Base-by-base conservation (phyloP, 2,797 vertebrate species). In the Malacoctenus gilli region DNA sequence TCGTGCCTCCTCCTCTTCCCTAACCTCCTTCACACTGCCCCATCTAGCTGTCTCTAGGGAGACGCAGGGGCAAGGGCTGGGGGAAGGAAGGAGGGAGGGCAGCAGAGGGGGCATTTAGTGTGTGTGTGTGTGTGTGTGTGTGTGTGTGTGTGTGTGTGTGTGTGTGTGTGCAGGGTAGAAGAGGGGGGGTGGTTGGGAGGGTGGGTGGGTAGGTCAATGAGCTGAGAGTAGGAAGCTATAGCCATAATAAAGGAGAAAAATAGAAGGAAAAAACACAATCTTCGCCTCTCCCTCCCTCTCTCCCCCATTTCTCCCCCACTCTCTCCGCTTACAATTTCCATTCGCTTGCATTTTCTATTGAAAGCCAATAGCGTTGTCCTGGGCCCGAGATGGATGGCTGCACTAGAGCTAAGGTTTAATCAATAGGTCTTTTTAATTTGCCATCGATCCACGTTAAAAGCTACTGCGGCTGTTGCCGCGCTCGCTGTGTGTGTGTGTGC, bases 391-490 rank as follows among this genome's bases (percentile, higher is more conserved):
- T 92, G 90, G 91, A 93, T 92, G 91, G 90, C 88, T 90, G 90
- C 89, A 89, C 91, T 90, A 89, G 85, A 92, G 92, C 91, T 91
- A 91, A 92, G 90, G 91, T 92, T 93, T 92, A 93, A 93, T 93
- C 92, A 92, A 93, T 93, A 92, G 90, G 85, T 89, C 91, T 92
- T 92, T 93, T 92, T 92, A 92, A 92, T 92, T 92, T 91, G 87
- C 87, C 90, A 92, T 93, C 89, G 92, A 93, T 92, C 91, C 90
- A 85, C 86, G 87, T 91, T 93, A 91, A 93, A 92, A 92, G 91
- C 92, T 91, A 89, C 89, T 91, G 89, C 83, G 83, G 86, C 85
- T 89, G 84, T 78, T 79, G 74, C 61, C 85, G 70, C 73, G 28
- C 44, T n/a, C 12, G 39, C 53, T 72, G 71, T 41, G 68, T 50